These are phyloP conservation scores for Pachycephala philippinensis DNA, from an alignment of 2,113 vertebrate genomes.

Conservation along the genomic window DNA sequence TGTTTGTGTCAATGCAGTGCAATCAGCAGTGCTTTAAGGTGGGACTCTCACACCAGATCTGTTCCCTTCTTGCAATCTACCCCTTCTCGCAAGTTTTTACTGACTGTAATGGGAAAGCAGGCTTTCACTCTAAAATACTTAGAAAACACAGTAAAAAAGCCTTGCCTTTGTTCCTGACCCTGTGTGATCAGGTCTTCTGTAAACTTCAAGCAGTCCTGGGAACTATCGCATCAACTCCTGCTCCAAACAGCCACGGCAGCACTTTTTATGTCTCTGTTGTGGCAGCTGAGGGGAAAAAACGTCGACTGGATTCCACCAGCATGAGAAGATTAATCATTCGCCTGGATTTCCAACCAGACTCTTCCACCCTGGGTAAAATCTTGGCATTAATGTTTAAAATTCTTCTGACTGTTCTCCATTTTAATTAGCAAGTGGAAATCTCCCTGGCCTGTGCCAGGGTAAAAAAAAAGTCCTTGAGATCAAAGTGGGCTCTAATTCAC, in stretches of 20 bases:
- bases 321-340: background rate
- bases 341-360: background rate
- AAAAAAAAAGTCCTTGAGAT: background rate
- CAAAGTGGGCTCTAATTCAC: background rate
- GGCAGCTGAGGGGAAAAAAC: background rate
- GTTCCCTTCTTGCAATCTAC: background rate
- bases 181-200: background rate
- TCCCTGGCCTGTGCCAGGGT: background rate
- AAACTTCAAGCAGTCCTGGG: background rate
- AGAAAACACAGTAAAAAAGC: background rate
- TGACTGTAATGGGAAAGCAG: background rate
- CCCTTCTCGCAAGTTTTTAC: background rate
- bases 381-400: slow-evolving; percentile 16
- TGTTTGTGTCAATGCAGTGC: background rate
- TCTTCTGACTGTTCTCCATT: slow-evolving; percentile 3
- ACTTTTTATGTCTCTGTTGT: background rate
- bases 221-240: background rate
- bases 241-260: background rate
- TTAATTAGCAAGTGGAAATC: slow-evolving; percentile 32
- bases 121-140: background rate
- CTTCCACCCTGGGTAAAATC: background rate
- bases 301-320: background rate
- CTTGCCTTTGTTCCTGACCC: background rate
- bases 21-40: background rate
- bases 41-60: background rate